Evolutionary conservation across 2,797 vertebrate species (phyloP).

Genomic region (Intellagama lesueurii): DNA sequence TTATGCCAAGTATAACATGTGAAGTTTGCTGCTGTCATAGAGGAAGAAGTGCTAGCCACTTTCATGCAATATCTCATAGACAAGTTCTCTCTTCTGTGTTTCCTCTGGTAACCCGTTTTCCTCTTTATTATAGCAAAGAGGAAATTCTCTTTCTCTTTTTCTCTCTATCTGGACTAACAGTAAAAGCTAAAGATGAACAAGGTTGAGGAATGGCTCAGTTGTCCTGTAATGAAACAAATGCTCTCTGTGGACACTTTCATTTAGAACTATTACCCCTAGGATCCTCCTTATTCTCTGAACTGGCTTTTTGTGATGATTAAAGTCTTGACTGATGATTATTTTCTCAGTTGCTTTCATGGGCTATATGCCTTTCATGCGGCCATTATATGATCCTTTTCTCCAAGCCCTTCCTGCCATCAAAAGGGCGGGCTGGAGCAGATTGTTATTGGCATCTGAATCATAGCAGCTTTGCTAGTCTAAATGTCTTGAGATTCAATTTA

Average conservation of each 20-base stretch:
- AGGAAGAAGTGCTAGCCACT: background rate
- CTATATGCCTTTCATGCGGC: conserved; percentile 69
- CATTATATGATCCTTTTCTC: conserved; percentile 46
- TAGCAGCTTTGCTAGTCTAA: conserved; percentile 39
- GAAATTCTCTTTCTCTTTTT: background rate
- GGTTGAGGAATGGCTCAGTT: conserved; percentile 67
- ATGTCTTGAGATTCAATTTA: conserved; percentile 33
- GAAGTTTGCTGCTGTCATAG: background rate
- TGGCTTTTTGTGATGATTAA: conserved; percentile 72
- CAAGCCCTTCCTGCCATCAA: conserved; percentile 28
- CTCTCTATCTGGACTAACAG: conserved; percentile 40
- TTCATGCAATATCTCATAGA: background rate
- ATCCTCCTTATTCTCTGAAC: conserved; percentile 63
- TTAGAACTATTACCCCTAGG: conserved; percentile 68
- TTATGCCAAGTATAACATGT: background rate
- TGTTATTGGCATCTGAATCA: conserved; percentile 57
- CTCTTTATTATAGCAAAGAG: conserved; percentile 34
- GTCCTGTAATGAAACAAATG: conserved; percentile 67
- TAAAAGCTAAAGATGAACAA: conserved; percentile 67
- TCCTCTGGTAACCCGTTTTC: conserved; percentile 43
- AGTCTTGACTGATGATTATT: conserved; percentile 72
- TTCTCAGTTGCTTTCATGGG: conserved; percentile 62
- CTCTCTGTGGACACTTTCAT: conserved; percentile 60
- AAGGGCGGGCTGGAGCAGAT: conserved; percentile 34
- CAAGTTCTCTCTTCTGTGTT: conserved; percentile 31